Percentiles rank a stretch among this genome's conserved stretches.
These are phyloP conservation scores for Chrysaora quinquecirrha DNA, from an alignment of 30 jellyfish, hydroid and myxozoan genomes.

Conservation along the genomic window DNA sequence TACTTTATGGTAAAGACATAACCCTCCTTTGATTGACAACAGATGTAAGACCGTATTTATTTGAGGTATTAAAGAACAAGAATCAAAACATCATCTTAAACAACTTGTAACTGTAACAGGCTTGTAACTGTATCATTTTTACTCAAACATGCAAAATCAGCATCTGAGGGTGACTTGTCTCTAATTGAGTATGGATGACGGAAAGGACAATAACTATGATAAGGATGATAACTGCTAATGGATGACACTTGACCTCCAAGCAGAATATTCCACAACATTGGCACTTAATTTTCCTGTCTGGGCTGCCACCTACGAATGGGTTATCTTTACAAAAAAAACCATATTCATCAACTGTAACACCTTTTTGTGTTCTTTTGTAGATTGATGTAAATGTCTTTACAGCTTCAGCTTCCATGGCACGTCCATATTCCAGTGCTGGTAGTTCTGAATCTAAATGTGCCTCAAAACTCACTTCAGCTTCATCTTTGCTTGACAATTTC, in stretches of 20 bases:
- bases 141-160: too few species aligned
- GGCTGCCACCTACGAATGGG: slow-evolving; percentile 73
- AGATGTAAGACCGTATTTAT: too few species aligned
- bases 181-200: too few species aligned
- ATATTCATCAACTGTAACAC: neutral
- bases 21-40: too few species aligned
- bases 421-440: slow-evolving; percentile 66
- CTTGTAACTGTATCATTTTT: too few species aligned
- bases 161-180: too few species aligned
- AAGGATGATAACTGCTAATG: too few species aligned
- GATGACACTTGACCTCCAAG: slow-evolving; percentile 70
- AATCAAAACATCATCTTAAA: too few species aligned
- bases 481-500: neutral
- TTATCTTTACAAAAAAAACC: neutral
- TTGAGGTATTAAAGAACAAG: too few species aligned
- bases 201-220: too few species aligned
- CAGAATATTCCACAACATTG: slow-evolving; percentile 61
- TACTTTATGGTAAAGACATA: too few species aligned
- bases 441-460: neutral
- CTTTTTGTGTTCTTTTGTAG: neutral
- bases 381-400: slow-evolving; percentile 11
- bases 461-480: slow-evolving; percentile 10
- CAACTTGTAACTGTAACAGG: too few species aligned
- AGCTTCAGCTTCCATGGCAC: slow-evolving; percentile 63
- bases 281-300: slow-evolving; percentile 62